Evolutionary conservation across 2,113 vertebrate species (phyloP).

Genomic region (Melanostigma gelatinosum): DNA sequence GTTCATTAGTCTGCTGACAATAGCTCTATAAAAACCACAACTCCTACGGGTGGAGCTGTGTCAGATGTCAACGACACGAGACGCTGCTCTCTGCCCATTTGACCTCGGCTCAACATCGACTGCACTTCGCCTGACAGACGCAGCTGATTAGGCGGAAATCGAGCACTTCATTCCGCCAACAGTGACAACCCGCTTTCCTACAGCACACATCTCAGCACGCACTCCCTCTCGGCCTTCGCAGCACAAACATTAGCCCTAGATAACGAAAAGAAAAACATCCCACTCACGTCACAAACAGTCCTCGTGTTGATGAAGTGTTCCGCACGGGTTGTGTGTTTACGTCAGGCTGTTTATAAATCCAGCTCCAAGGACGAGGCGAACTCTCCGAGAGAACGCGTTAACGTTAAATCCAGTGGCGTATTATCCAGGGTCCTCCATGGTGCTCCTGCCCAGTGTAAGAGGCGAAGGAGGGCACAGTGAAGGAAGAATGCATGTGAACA

Average conservation of each 20-base stretch:
- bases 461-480: not conserved
- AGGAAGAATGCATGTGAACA: slow-evolving; percentile 46
- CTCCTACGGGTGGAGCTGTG: not conserved
- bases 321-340: slow-evolving; percentile 7
- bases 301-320: slow-evolving; percentile 63
- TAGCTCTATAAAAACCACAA: not conserved
- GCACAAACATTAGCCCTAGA: slow-evolving; percentile 59
- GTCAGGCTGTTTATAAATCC: slow-evolving; percentile 50
- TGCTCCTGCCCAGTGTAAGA: slow-evolving; percentile 13
- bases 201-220: slow-evolving; percentile 2
- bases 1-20: not conserved
- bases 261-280: slow-evolving; percentile 42
- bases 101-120: slow-evolving; percentile 25
- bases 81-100: slow-evolving; percentile 30
- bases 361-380: slow-evolving; percentile 13
- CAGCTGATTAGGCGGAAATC: slow-evolving; percentile 40
- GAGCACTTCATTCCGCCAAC: slow-evolving; percentile 22
- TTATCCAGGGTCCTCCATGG: slow-evolving; percentile 27
- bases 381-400: not conserved
- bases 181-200: slow-evolving; percentile 24
- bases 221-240: slow-evolving; percentile 12
- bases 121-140: slow-evolving; percentile 35
- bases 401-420: slow-evolving; percentile 14
- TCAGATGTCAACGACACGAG: slow-evolving; percentile 47
- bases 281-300: slow-evolving; percentile 72